Base-by-base conservation (phyloP, 2,797 vertebrate genomes). In the Loriculus beryllinus region DNA sequence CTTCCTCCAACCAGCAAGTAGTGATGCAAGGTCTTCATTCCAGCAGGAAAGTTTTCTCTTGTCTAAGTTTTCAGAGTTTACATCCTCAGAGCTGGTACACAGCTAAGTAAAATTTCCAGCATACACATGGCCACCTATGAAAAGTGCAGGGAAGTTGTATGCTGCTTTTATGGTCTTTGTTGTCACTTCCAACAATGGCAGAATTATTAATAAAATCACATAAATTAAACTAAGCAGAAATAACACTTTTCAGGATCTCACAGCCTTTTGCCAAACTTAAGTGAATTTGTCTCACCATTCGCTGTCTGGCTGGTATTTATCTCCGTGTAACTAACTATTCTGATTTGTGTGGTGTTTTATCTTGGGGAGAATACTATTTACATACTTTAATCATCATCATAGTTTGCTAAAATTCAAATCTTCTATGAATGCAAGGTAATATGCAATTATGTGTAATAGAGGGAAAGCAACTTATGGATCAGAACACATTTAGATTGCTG, bases 381-480 rank as follows among this genome's bases (percentile, higher is more conserved):
- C 48, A 82, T 67, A 26, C 59, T 13, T 57, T 80, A 83, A 65
- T 83, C 54, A 82, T 83, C 35, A 59, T 26, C 35, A 87, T 51
- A 52, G 28, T 43, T 82, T 86, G 31, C 29, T 76, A 81, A 84
- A 94, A 59, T 68, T 94, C 26, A 68, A 84, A 74, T 84, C 31
- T 92, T 5, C 26, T 5, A 5, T 70, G 80, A 93, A 86, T 82
- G 43, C 18, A 86, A 82, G 82, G 39, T 56, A 82, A 67, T 93
- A 77, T 88, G 43, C 51, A 96, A 83, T 90, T 94, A 80, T 51
- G 15, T 69, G 9, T 68, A 75, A 92, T 26, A 90, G 76, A 54
- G 9, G 43, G 33, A 86, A 94, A 92, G 68, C 37, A 86, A 22
- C 37, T 86, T 95, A 70, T 88, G 90, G 70, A 93, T 94, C 80